Evolutionary conservation across 2,113 vertebrate genomes (phyloP), one percentile per base, ranked within the genome.

Genomic region (Burhinus bistriatus): DNA sequence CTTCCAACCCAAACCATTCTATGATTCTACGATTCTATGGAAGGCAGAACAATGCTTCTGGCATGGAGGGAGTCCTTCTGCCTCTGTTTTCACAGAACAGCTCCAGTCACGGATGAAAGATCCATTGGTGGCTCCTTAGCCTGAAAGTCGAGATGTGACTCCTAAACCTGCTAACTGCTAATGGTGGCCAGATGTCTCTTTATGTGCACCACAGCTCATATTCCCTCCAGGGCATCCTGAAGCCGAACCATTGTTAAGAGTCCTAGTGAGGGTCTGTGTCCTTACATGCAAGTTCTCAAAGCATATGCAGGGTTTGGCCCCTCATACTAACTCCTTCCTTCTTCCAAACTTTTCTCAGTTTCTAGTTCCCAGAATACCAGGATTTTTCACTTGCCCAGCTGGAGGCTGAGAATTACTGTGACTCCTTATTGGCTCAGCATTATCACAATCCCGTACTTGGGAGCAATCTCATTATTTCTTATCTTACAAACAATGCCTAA

Each of bases 251-350:
- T 5, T 83, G 26, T 22, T 52, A 36, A 21, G 32, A 59, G 17
- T 69, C 22, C 38, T 64, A 42, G 15, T 20, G 26, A 80, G 44
- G 22, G 32, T 49, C 13, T 3, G 1, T 68, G 47, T 71, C 70
- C 61, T 78, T 36, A 64, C 6, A 3, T 22, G 36, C 38, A 81
- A 85, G 22, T 79, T 82, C 47, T 75, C 47, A 87, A 75, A 49
- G 25, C 15, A 15, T 7, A n/a, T 0, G 0, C 29, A 59, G 42
- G 9, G 18, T 54, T 70, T 87, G 64, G n/a, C 9, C 11, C 23
- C 44, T 65, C 42, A 71, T 18, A 71, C 6, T 44, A 36, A 36
- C 9, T 38, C 34, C 32, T 10, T 49, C 32, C 14, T 89, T 44
- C 15, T 64, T 51, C 73, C 54, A 94, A 84, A 77, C 6, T n/a